These are phyloP conservation scores for Pantelozetes paolii DNA, from an alignment of 2,888 invertebrate genomes.

Conservation along the genomic window DNA sequence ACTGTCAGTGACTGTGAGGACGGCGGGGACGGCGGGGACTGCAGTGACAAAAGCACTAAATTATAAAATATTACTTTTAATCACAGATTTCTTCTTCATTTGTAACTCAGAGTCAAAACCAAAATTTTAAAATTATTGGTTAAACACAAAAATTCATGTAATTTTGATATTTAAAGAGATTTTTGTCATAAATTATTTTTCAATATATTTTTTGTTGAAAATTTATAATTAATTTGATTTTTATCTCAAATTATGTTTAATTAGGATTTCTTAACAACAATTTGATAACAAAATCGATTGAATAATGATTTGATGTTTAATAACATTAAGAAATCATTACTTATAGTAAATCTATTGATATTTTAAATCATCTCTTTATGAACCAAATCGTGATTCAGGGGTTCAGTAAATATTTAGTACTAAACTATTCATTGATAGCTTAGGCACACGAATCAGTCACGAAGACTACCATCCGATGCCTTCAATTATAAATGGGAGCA, in stretches of 20 bases:
- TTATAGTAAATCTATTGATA: background rate
- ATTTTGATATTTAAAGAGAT: too few relatives aligned
- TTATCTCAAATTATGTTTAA: too few relatives aligned
- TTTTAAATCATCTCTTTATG: background rate
- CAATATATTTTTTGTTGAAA: too few relatives aligned
- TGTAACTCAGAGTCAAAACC: too few relatives aligned
- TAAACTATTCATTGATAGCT: background rate
- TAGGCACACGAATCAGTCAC: conserved; percentile 35
- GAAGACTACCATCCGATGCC: background rate
- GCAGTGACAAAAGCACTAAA: background rate
- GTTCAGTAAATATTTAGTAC: conserved; percentile 4
- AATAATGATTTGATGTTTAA: background rate
- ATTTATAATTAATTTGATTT: background rate
- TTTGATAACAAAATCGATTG: background rate
- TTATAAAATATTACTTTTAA: background rate
- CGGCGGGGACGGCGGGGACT: background rate
- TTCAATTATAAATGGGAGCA: conserved; percentile 33
- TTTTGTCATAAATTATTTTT: too few relatives aligned
- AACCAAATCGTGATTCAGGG: conserved; percentile 29
- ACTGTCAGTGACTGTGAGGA: background rate
- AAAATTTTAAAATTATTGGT: too few relatives aligned
- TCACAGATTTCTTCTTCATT: background rate
- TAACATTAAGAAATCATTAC: background rate
- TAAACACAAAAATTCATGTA: too few relatives aligned
- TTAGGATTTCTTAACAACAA: too few relatives aligned